Conservation (phyloP, 2,888 invertebrate species). For the Meta bourneti region DNA sequence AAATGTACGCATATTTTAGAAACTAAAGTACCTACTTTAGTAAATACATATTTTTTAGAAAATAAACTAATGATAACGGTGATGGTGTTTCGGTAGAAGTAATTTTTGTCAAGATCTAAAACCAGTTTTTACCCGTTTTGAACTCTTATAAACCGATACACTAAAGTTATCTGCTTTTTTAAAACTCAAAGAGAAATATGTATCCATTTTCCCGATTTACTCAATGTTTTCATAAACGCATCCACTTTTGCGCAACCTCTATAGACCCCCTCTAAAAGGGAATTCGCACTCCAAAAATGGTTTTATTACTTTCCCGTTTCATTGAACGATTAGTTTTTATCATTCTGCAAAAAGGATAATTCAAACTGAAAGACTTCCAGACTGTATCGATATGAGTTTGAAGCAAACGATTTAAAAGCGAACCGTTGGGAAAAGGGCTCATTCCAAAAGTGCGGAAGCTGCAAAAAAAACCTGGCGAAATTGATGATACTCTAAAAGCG, state of each 20-base stretch:
- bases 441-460: constrained; percentile 26
- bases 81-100: no score
- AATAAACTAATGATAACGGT: no score
- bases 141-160: neutral
- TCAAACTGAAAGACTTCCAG: constrained; percentile 23
- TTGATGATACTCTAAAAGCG: constrained; percentile 25
- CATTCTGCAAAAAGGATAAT: constrained; percentile 29
- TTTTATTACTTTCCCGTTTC: neutral
- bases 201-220: neutral
- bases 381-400: neutral
- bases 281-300: neutral
- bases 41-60: no score
- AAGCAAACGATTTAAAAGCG: neutral
- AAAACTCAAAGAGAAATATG: neutral
- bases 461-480: constrained; percentile 30
- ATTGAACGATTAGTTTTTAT: constrained; percentile 27
- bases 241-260: neutral
- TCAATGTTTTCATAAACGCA: neutral
- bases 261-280: neutral
- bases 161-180: neutral
- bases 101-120: no score
- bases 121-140: neutral
- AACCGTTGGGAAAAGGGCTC: neutral
- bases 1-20: no score
- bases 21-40: no score